phyloP scores from a whole-genome alignment of 2,888 invertebrate species.

The Drosophila yooni region DNA sequence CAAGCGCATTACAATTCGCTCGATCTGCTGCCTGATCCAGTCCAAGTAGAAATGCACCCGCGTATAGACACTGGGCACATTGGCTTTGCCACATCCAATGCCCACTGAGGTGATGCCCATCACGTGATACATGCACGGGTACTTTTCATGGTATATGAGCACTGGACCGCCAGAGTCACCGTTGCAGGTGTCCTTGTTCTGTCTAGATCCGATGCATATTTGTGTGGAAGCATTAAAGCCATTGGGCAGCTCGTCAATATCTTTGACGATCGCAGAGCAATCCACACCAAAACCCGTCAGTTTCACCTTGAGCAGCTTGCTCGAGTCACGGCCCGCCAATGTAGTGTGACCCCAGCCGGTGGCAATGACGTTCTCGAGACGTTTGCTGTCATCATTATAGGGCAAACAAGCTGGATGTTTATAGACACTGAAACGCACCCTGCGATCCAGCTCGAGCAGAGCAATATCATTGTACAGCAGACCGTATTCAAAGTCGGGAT shows the following conservation, averaged over 20 bases:
- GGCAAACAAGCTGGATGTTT: constrained; percentile 86
- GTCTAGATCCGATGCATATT: constrained; percentile 74
- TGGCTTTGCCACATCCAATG: constrained; percentile 69
- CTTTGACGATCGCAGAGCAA: constrained; percentile 42
- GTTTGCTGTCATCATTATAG: constrained; percentile 41
- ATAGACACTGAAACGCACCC: constrained; percentile 82
- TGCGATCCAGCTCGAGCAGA: constrained; percentile 84
- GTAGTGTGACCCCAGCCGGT: constrained; percentile 86
- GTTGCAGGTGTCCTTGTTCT: constrained; percentile 72
- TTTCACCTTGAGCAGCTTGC: constrained; percentile 86
- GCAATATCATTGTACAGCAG: constrained; percentile 87
- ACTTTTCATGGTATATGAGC: constrained; percentile 62
- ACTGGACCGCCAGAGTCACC: constrained; percentile 82
- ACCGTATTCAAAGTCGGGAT: constrained; percentile 84
- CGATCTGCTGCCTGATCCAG: constrained; percentile 71
- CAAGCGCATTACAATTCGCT: constrained; percentile 1
- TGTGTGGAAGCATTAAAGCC: constrained; percentile 67
- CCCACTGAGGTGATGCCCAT: constrained; percentile 75
- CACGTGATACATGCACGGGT: constrained; percentile 74
- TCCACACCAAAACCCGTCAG: constrained; percentile 82
- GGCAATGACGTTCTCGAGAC: constrained; percentile 80
- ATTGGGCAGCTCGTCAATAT: constrained; percentile 53
- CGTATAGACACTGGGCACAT: constrained; percentile 74
- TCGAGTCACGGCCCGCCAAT: constrained; percentile 74
- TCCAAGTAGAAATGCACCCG: constrained; percentile 70